Evolutionary conservation across 1,140 invertebrate genomes (phyloP).

Genomic region (Tenebrio molitor): DNA sequence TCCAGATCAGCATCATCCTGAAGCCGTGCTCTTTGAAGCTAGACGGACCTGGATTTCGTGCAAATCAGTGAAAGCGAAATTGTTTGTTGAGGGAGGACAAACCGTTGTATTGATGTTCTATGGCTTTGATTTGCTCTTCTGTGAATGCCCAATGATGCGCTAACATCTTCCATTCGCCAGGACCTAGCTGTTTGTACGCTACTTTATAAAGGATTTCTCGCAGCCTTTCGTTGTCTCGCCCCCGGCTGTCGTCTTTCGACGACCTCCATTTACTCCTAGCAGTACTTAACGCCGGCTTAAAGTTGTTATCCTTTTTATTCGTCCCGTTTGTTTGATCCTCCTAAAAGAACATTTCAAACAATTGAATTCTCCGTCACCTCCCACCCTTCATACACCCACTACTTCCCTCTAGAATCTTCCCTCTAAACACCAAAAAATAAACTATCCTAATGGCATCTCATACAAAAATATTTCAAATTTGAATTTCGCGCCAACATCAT

Average conservation of each 20-base stretch:
- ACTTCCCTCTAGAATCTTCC: background rate
- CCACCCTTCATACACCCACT: no score
- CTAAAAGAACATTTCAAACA: slow-evolving; percentile 49
- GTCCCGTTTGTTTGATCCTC: slow-evolving; percentile 56
- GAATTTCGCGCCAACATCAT: no score
- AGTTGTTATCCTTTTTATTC: slow-evolving; percentile 54
- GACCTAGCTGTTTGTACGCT: slow-evolving; percentile 77
- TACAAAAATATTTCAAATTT: no score
- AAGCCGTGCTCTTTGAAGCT: slow-evolving; percentile 84
- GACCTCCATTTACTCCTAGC: slow-evolving; percentile 62
- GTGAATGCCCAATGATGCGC: slow-evolving; percentile 81
- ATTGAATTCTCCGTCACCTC: slow-evolving; percentile 9
- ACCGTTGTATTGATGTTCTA: slow-evolving; percentile 85
- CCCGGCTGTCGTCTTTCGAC: slow-evolving; percentile 65
- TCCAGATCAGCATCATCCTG: slow-evolving; percentile 80
- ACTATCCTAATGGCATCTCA: no score
- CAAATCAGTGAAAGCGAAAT: no score
- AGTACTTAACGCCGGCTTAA: slow-evolving; percentile 61
- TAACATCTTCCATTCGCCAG: slow-evolving; percentile 79
- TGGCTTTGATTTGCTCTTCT: slow-evolving; percentile 79
- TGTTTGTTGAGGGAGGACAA: no score
- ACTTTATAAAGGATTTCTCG: slow-evolving; percentile 76
- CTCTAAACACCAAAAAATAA: no score
- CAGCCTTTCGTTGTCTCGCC: slow-evolving; percentile 66
- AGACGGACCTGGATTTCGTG: slow-evolving; percentile 75